Evolutionary conservation across 2,888 invertebrate species (phyloP).

Genomic region (Dicycla oo): DNA sequence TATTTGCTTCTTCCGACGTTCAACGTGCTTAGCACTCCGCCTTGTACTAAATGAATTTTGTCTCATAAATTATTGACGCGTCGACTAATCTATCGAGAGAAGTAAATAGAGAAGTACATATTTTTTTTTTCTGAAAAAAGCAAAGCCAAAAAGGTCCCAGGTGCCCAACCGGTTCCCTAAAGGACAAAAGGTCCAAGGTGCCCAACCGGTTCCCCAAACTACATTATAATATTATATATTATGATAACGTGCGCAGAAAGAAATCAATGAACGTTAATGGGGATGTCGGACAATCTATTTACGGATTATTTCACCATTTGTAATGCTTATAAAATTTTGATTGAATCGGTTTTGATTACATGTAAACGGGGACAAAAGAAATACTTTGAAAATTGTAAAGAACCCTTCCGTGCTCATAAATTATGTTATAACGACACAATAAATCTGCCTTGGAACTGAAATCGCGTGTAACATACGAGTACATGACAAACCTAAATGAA

Average conservation of each 20-base stretch:
- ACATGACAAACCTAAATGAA: constrained; percentile 65
- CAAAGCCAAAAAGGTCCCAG: no score
- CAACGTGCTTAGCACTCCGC: constrained; percentile 11
- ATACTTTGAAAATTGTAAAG: constrained; percentile 57
- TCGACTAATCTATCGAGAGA: constrained; percentile 21
- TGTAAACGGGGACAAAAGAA: constrained; percentile 54
- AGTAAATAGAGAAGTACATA: constrained; percentile 39
- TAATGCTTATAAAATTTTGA: constrained; percentile 54
- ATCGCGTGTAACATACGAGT: constrained; percentile 68
- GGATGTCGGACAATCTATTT: constrained; percentile 36
- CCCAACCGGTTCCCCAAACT: constrained; percentile 17
- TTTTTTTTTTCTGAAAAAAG: no score
- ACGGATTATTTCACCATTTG: constrained; percentile 24
- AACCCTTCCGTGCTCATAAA: constrained; percentile 64
- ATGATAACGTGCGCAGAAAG: constrained; percentile 19
- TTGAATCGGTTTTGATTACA: constrained; percentile 52
- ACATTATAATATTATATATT: constrained; percentile 39
- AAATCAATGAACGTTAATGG: constrained; percentile 36
- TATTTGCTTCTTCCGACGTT: constrained; percentile 22
- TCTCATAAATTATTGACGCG: constrained; percentile 45
- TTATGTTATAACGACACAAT: constrained; percentile 64
- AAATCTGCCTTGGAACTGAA: constrained; percentile 60
- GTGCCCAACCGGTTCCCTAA: no score
- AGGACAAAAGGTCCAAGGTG: no score
- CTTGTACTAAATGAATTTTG: constrained; percentile 21